Evolutionary conservation across 2,113 vertebrate genomes (phyloP).

Genomic region (Mus spicilegus): DNA sequence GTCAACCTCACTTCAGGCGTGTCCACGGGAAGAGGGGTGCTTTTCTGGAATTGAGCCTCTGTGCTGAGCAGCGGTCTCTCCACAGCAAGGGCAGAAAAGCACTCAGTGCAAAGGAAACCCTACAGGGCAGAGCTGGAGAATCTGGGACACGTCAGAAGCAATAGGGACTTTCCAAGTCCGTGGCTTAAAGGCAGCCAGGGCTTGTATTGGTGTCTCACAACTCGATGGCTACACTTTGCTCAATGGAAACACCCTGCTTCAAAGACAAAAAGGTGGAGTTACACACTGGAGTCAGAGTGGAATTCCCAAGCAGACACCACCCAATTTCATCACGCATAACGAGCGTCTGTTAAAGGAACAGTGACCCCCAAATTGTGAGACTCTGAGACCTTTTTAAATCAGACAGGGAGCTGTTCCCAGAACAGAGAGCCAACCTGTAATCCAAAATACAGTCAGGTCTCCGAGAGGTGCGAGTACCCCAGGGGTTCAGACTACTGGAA

Average conservation of each 20-base stretch:
- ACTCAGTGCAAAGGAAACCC: background rate
- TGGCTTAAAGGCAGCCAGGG: background rate
- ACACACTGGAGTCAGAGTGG: constrained; percentile 33
- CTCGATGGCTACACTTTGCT: background rate
- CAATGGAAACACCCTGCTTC: constrained; percentile 60
- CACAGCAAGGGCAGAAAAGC: background rate
- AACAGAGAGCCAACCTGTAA: background rate
- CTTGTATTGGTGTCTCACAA: background rate
- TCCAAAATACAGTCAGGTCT: background rate
- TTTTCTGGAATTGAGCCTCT: background rate
- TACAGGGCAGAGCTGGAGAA: background rate
- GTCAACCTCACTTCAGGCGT: background rate
- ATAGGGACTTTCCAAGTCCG: background rate
- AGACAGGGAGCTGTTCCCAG: background rate
- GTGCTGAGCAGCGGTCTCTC: background rate
- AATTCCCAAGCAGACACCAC: constrained; percentile 1
- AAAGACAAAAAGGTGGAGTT: constrained; percentile 55
- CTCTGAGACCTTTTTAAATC: background rate
- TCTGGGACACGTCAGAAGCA: background rate
- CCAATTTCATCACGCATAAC: background rate
- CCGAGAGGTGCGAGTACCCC: background rate
- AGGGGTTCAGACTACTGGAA: fast-evolving
- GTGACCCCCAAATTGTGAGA: background rate
- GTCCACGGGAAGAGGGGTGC: fast-evolving
- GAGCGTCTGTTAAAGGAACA: constrained; percentile 60